phyloP scores from a whole-genome alignment of 2,888 invertebrate genomes.

The Yponomeuta evonymella region DNA sequence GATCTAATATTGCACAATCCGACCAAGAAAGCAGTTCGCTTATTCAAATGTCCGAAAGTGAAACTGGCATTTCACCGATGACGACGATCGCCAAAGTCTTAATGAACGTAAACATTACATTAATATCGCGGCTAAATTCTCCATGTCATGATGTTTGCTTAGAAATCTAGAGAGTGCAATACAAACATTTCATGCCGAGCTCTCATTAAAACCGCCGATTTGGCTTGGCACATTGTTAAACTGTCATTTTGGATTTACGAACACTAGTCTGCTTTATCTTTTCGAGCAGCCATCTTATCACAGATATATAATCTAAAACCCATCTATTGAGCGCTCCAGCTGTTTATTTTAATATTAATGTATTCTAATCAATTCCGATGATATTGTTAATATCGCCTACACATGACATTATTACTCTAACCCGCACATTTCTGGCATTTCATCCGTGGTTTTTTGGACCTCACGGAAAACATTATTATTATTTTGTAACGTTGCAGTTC shows the following conservation, averaged over 20 bases:
- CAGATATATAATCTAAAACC: not conserved
- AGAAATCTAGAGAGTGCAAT: not conserved
- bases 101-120: slow-evolving; percentile 9
- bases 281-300: not conserved
- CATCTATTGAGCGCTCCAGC: not conserved
- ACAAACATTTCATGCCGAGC: not conserved
- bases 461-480: not conserved
- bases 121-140: not conserved
- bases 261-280: not conserved
- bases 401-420: not conserved
- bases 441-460: not conserved
- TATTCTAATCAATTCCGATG: not conserved
- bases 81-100: not conserved
- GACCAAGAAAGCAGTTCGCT: slow-evolving; percentile 5
- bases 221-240: not conserved
- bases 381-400: not conserved
- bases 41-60: slow-evolving; percentile 16
- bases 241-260: not conserved
- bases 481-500: not conserved
- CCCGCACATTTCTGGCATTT: not conserved
- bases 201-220: not conserved
- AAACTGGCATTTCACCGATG: slow-evolving; percentile 10
- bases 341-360: not conserved
- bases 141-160: slow-evolving; percentile 7
- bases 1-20: slow-evolving; percentile 12